Conservation (phyloP, 2,113 vertebrate genomes). For the Lanius ludovicianus region DNA sequence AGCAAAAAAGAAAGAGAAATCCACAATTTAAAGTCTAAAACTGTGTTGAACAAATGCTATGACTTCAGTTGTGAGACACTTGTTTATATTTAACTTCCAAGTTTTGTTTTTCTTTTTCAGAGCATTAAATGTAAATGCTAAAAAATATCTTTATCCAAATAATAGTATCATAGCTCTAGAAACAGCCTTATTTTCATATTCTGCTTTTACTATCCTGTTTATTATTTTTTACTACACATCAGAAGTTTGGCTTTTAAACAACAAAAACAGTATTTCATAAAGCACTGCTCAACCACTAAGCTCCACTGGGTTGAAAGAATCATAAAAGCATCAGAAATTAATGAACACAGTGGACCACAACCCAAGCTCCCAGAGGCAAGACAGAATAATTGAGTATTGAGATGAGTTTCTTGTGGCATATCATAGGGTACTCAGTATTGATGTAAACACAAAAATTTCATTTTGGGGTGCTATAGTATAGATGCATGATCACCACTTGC, state of each 20-base stretch:
- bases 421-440: not conserved
- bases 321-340: not conserved
- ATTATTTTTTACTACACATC: not conserved
- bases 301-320: not conserved
- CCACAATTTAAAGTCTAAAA: not conserved
- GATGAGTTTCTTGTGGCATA: not conserved
- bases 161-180: not conserved
- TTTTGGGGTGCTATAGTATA: not conserved
- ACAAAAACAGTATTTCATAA: not conserved
- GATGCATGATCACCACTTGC: not conserved
- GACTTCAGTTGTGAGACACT: not conserved
- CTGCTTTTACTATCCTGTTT: not conserved
- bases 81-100: not conserved
- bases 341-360: not conserved
- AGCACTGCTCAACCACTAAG: not conserved
- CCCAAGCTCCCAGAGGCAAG: not conserved
- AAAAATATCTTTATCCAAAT: not conserved
- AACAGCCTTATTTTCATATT: not conserved
- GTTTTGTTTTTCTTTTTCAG: fast-evolving
- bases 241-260: not conserved
- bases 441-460: not conserved
- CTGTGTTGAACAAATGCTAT: not conserved
- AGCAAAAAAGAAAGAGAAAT: not conserved
- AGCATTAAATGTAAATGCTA: not conserved
- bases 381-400: not conserved